phyloP scores from a whole-genome alignment of 2,888 invertebrate genomes.

The Calliphora vomitoria region DNA sequence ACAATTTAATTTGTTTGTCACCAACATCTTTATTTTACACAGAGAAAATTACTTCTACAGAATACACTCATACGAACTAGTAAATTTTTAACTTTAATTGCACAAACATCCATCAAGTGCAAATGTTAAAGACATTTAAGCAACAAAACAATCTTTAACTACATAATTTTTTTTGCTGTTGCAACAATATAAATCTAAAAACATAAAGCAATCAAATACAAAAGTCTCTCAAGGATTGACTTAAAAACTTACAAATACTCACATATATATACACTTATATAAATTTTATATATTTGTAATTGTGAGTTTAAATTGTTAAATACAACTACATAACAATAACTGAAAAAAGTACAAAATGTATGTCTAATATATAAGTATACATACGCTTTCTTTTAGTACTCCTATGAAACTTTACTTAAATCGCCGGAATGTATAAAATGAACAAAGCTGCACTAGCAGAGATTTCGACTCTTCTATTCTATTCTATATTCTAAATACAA shows the following conservation, averaged over 20 bases:
- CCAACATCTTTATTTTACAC: conserved; percentile 17
- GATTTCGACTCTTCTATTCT: no score
- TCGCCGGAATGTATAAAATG: no score
- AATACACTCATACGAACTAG: not conserved
- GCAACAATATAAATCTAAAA: conserved; percentile 59
- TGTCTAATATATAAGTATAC: no score
- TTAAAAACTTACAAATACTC: not conserved
- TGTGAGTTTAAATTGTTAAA: conserved; percentile 6
- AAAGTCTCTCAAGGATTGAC: conserved; percentile 49
- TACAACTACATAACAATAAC: conserved; percentile 13
- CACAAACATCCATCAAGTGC: conserved; percentile 67
- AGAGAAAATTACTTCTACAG: not conserved
- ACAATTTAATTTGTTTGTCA: conserved; percentile 36
- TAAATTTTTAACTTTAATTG: conserved; percentile 56
- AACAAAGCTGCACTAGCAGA: no score
- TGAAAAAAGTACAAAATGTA: not conserved
- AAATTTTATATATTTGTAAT: no score
- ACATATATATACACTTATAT: not conserved
- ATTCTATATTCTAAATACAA: no score
- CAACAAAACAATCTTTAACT: conserved; percentile 64
- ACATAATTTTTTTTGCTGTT: conserved; percentile 6
- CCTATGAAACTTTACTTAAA: no score
- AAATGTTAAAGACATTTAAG: conserved; percentile 69
- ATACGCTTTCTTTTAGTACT: no score
- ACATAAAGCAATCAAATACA: conserved; percentile 69